Evolutionary conservation across 2,113 vertebrate genomes (phyloP).

Genomic region (Halcyon malimbica): DNA sequence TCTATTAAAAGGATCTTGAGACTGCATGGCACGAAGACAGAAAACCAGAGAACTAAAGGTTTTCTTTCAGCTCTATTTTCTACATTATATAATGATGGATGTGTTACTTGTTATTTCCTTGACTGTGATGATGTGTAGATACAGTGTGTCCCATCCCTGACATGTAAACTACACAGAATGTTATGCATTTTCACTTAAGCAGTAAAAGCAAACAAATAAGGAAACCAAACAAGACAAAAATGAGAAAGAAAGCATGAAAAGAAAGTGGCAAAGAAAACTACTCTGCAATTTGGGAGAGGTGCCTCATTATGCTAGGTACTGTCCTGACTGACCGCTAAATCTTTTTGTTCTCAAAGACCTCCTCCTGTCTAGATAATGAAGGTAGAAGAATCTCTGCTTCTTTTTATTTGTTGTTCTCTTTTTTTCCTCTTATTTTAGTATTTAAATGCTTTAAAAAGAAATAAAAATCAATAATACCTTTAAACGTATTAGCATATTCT

Average conservation of each 20-base stretch:
- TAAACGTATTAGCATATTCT: background rate
- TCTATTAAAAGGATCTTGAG: slow-evolving; percentile 29
- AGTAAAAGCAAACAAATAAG: background rate
- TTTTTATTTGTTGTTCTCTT: background rate
- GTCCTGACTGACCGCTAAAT: background rate
- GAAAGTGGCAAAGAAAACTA: background rate
- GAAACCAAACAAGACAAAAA: background rate
- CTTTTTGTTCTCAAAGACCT: background rate
- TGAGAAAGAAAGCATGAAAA: background rate
- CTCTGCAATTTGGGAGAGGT: background rate
- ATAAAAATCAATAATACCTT: background rate
- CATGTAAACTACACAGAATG: background rate
- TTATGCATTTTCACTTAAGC: background rate
- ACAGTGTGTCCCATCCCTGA: background rate
- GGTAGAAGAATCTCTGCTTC: background rate
- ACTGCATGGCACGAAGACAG: slow-evolving; percentile 23
- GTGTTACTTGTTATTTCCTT: background rate
- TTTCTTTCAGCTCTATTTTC: slow-evolving; percentile 23
- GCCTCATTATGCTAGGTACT: background rate
- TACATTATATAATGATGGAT: background rate
- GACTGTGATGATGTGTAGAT: background rate
- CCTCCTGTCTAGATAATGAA: background rate
- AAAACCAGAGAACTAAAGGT: background rate
- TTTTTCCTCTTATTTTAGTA: background rate
- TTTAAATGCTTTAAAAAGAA: slow-evolving; percentile 1